phyloP scores from a whole-genome alignment of 2,888 invertebrate species.

The Operophtera brumata region DNA sequence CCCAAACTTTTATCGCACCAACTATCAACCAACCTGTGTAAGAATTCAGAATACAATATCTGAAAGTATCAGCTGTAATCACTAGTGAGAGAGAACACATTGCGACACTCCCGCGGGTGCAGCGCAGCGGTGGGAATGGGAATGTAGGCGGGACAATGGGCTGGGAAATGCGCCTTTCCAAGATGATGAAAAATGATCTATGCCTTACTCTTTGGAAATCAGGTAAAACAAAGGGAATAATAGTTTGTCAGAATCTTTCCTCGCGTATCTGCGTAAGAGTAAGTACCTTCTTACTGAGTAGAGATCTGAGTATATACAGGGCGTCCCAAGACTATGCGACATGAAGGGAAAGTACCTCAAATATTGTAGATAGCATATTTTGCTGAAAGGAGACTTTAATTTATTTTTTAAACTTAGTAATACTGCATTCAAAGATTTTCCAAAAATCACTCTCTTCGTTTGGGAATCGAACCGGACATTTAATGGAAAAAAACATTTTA shows the following conservation, averaged over 20 bases:
- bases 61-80: slow-evolving; percentile 50
- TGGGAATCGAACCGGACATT: no score
- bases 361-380: no score
- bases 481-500: no score
- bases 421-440: no score
- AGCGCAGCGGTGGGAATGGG: slow-evolving; percentile 7
- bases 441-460: no score
- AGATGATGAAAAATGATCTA: slow-evolving; percentile 37
- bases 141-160: slow-evolving; percentile 44
- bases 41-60: slow-evolving; percentile 41
- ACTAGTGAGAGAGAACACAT: slow-evolving; percentile 44
- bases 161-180: slow-evolving; percentile 39
- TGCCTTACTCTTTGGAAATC: slow-evolving; percentile 13
- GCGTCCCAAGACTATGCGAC: no score
- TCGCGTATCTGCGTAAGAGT: no score
- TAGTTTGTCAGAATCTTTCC: not conserved
- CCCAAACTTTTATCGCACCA: not conserved
- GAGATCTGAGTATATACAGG: no score
- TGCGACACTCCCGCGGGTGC: slow-evolving; percentile 32
- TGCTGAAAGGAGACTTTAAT: no score
- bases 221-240: slow-evolving; percentile 5
- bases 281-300: no score
- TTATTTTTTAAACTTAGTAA: no score
- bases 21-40: slow-evolving; percentile 32
- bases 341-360: no score